Conservation (phyloP, 2,797 vertebrate genomes). For the Lates japonicus region DNA sequence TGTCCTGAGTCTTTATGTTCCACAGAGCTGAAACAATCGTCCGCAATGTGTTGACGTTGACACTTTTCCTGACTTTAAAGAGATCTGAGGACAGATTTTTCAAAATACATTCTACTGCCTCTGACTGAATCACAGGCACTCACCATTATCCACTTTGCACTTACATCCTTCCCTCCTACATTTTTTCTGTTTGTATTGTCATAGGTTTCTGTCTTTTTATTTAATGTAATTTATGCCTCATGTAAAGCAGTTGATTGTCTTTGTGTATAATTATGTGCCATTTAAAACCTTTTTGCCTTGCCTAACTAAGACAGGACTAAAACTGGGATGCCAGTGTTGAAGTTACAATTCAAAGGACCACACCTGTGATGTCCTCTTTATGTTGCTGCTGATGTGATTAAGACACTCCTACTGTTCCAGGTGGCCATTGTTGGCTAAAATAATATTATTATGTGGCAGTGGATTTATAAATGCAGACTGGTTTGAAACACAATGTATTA, state of each 20-base stretch:
- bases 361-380: too few species aligned
- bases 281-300: neutral
- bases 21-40: neutral
- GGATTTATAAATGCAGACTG: too few species aligned
- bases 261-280: neutral
- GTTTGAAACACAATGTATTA: neutral
- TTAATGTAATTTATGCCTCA: neutral
- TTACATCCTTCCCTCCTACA: neutral
- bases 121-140: neutral
- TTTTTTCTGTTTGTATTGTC: neutral
- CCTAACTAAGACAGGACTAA: neutral
- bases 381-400: too few species aligned
- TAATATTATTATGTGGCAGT: too few species aligned
- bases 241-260: neutral
- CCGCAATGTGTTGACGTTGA: neutral
- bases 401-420: too few species aligned
- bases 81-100: neutral
- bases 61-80: neutral
- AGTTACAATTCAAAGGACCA: neutral
- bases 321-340: neutral
- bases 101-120: neutral
- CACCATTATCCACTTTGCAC: neutral
- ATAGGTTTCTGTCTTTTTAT: neutral
- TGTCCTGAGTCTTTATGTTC: neutral
- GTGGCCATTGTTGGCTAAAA: too few species aligned